Evolutionary conservation across 2,888 invertebrate genomes (phyloP), one percentile per base, ranked within the genome.

Genomic region (Scrobipalpa costella): DNA sequence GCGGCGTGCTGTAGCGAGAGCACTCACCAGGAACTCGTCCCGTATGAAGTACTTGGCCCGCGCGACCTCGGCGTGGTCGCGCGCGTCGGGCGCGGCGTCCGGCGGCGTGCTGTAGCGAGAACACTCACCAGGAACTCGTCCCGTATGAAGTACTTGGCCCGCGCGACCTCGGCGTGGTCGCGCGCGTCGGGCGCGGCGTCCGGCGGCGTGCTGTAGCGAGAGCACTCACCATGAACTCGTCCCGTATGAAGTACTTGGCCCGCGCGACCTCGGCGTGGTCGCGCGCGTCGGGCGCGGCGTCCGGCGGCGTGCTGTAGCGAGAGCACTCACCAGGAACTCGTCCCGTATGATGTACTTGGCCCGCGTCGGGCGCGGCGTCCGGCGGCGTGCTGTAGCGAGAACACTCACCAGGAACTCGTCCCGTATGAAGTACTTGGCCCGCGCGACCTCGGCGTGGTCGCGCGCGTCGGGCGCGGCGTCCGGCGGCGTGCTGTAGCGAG

Each of bases 301-400:
- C 95, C 90, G 95, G 93, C 81, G 90, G 90, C 65, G 85, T 96
- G 91, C 94, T 94, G 93, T 98, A 98, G 88, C 96, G 96, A 84
- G 47, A 2, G n/a, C 1, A 91, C 96, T 93, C 88, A 99, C 99
- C 93, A 99, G 95, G 93, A 99, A 99, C 94, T 99, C 99, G 93
- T 99, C 99, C 88, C 99, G 94, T 88, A 99, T 99, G 93, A 99
- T 99, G 95, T 99, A 99, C 95, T 99, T 99, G 92, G 99, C 99
- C 92, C 64, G 94, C 86, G 87, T 95, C 95, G 74, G 94, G 93
- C 78, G 93, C 93, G 73, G 88, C 90, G 81, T 94, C 95, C 90
- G 95, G 93, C 81, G 90, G 90, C 66, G 86, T 96, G 91, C 94
- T 94, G 93, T 98, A 98, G 88, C 96, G 96, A 84, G 99, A 99